A percentile compares a stretch with the other conserved stretches of the same genome.
These are phyloP conservation scores for Silurus lanzhouensis DNA, from an alignment of 2,797 vertebrate genomes.

Conservation along the genomic window DNA sequence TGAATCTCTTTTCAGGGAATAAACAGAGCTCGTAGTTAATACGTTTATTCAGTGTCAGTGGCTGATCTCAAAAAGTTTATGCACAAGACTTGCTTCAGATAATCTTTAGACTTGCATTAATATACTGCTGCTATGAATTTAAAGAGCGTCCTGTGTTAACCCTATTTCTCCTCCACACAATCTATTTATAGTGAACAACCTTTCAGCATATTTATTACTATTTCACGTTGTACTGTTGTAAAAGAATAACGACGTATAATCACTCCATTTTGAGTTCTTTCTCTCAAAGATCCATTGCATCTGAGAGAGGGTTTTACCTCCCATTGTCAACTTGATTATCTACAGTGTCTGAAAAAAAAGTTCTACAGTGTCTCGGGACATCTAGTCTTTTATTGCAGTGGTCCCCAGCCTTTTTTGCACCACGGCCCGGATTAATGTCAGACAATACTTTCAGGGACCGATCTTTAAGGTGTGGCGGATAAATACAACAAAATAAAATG, in stretches of 20 bases:
- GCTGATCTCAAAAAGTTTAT: background rate
- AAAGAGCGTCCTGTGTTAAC: background rate
- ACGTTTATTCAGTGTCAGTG: background rate
- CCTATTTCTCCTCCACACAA: background rate
- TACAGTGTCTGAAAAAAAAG: too few species aligned
- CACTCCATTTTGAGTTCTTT: background rate
- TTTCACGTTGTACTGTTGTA: background rate
- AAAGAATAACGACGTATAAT: background rate
- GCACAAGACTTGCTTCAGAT: background rate
- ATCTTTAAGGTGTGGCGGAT: too few species aligned
- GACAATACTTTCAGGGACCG: too few species aligned
- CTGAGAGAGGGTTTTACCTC: background rate
- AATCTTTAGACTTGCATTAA: background rate
- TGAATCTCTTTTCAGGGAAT: slow-evolving; percentile 79
- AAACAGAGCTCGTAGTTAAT: background rate
- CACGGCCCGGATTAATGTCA: too few species aligned
- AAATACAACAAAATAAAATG: too few species aligned
- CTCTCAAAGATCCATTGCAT: background rate
- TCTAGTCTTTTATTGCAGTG: too few species aligned
- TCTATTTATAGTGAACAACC: background rate
- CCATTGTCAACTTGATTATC: too few species aligned
- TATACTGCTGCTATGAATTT: background rate
- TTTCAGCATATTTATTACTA: background rate
- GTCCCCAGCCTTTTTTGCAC: too few species aligned
- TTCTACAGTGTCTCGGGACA: too few species aligned